A percentile compares a stretch with the other conserved stretches of the same genome.
Conservation (phyloP, 2,797 vertebrate species). For the Crocodylus rhombifer region DNA sequence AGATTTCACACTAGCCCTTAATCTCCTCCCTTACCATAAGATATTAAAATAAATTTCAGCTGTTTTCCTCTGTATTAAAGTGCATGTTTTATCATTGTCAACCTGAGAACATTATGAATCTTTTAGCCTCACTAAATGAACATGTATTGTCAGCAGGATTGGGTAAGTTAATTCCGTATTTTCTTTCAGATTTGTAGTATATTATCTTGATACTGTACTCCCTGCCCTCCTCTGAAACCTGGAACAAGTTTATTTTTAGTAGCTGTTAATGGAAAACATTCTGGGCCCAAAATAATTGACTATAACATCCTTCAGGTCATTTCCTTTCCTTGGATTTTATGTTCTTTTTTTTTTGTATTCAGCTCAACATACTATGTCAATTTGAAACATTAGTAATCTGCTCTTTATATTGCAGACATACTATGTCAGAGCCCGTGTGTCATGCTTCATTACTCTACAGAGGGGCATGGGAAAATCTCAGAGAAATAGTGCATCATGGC, state of each 20-base stretch:
- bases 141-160: not conserved
- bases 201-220: not conserved
- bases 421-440: not conserved
- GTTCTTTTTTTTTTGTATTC: not conserved
- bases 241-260: not conserved
- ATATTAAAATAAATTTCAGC: constrained; percentile 84
- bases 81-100: not conserved
- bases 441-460: not conserved
- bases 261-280: not conserved
- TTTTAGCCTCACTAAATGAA: not conserved
- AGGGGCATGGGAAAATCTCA: not conserved
- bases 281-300: not conserved
- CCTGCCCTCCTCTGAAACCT: not conserved
- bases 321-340: not conserved
- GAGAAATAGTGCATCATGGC: not conserved
- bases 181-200: not conserved
- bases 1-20: constrained; percentile 86
- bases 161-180: not conserved
- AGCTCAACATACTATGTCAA: not conserved
- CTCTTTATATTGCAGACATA: not conserved
- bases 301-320: not conserved
- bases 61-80: not conserved
- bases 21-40: constrained; percentile 89
- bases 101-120: not conserved
- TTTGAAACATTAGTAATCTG: not conserved